These are phyloP conservation scores for Epicampocera succincta DNA, from an alignment of 2,888 invertebrate genomes.

Conservation along the genomic window DNA sequence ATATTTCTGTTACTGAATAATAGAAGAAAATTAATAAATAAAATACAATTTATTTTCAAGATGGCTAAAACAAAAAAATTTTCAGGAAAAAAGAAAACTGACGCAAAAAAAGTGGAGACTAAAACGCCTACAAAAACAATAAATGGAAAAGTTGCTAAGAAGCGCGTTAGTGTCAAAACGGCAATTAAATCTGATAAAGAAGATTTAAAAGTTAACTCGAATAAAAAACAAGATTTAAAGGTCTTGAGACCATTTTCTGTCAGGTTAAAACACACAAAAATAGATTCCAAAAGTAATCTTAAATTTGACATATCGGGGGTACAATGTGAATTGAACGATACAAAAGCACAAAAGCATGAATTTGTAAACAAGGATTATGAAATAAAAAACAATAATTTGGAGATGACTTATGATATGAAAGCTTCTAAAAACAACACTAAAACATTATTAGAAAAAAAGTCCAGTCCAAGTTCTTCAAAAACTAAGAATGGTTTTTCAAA, in stretches of 20 bases:
- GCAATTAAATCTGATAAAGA: neutral
- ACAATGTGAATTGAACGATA: slow-evolving; percentile 57
- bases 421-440: too few species aligned
- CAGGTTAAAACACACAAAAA: slow-evolving; percentile 9
- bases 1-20: too few species aligned
- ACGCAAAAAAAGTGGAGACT: neutral
- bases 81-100: neutral
- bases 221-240: neutral
- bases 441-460: too few species aligned
- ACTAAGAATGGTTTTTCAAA: neutral
- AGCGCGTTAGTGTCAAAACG: slow-evolving; percentile 41
- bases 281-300: neutral
- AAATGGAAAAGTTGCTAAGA: slow-evolving; percentile 29
- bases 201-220: neutral
- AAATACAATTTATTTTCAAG: too few species aligned
- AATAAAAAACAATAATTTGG: too few species aligned
- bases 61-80: slow-evolving; percentile 20
- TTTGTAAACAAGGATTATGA: neutral
- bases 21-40: neutral
- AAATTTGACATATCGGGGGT: slow-evolving; percentile 16
- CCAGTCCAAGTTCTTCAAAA: neutral
- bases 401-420: too few species aligned
- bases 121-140: neutral
- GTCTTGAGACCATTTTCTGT: slow-evolving; percentile 20
- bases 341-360: neutral